phyloP scores from a whole-genome alignment of 2,797 vertebrate species.

The Pseudochaenichthys georgianus region DNA sequence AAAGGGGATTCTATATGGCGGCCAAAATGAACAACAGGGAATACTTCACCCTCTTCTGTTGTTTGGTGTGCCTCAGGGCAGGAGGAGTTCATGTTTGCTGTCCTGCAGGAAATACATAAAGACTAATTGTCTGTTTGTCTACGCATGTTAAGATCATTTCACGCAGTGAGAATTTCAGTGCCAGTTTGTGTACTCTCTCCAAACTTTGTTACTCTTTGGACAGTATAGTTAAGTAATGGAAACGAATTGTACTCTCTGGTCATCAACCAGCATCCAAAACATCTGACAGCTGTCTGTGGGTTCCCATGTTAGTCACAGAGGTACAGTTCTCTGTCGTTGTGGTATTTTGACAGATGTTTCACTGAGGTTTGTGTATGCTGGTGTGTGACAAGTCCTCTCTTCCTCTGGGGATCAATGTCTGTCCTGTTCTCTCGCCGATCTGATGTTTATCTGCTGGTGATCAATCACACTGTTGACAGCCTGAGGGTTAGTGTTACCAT shows the following conservation, averaged over 20 bases:
- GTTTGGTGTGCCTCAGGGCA: constrained; percentile 76
- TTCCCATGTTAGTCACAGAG: constrained; percentile 74
- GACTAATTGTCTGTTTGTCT: constrained; percentile 6
- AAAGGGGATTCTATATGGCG: constrained; percentile 44
- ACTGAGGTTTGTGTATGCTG: constrained; percentile 76
- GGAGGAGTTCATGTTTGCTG: constrained; percentile 26
- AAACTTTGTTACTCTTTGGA: constrained; percentile 27
- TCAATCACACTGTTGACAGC: constrained; percentile 84
- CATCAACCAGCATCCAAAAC: constrained; percentile 63
- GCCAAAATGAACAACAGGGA: constrained; percentile 46
- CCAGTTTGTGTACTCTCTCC: background rate
- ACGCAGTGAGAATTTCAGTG: background rate
- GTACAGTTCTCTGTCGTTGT: constrained; percentile 74
- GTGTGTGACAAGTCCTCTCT: constrained; percentile 81
- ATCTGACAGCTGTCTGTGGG: constrained; percentile 74
- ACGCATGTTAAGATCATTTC: background rate
- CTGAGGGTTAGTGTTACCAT: constrained; percentile 77
- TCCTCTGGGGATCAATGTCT: constrained; percentile 84
- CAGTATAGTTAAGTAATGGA: constrained; percentile 32
- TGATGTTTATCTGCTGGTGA: constrained; percentile 84
- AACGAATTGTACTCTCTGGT: constrained; percentile 41
- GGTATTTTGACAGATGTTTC: constrained; percentile 82
- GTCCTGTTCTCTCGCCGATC: constrained; percentile 79
- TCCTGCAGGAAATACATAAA: constrained; percentile 23
- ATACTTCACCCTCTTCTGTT: constrained; percentile 59